Base-by-base conservation (phyloP, 2,113 vertebrate species). In the Tautogolabrus adspersus region DNA sequence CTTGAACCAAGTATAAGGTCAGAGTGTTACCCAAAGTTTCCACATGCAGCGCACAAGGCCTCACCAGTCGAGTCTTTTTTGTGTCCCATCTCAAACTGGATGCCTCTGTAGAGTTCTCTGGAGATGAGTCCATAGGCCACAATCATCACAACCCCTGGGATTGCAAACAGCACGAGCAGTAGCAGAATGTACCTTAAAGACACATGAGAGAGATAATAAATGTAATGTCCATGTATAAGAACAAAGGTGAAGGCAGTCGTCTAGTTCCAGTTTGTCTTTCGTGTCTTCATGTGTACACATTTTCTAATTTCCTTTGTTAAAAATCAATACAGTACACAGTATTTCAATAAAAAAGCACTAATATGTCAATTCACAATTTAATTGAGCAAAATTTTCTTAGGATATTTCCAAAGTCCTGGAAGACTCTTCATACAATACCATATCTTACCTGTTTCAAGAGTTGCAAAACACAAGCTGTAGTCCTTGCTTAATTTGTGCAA, bases 111-210 rank as follows among this genome's bases (percentile, higher is more conserved):
- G 56, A 95, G 94, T 68, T 95, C 94, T 54, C 95, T 85, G 70
- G 95, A 95, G 85, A 95, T 95, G 19, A 95, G 91, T 26, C 95
- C 95, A 3, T 95, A 95, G 18, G 95, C 93, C 23, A 93, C 88
- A 40, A 93, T 94, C 94, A 95, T 95, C 87, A 95, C 93, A 79
- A 95, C 85, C 5, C 95, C 95, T 3, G 95, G 95, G 62, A 95
- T 90, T 1, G 94, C 93, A 44, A 95, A 95, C 40, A 95, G 91
- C 49, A 93, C 82, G 10, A 94, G 91, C 52, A 95, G 87, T 44
- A 95, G 87, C 70, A 95, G 71, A 40, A 94, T 81, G 67, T 92
- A 95, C 95, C 95, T 95, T 44, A 18, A 82, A 81, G 22, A 87
- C 2, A 66, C 0, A 64, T 0, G 0, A 66, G 15, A 74, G 19